These are phyloP conservation scores for Boloria euphrosyne DNA, from an alignment of 2,888 invertebrate genomes.

Conservation along the genomic window DNA sequence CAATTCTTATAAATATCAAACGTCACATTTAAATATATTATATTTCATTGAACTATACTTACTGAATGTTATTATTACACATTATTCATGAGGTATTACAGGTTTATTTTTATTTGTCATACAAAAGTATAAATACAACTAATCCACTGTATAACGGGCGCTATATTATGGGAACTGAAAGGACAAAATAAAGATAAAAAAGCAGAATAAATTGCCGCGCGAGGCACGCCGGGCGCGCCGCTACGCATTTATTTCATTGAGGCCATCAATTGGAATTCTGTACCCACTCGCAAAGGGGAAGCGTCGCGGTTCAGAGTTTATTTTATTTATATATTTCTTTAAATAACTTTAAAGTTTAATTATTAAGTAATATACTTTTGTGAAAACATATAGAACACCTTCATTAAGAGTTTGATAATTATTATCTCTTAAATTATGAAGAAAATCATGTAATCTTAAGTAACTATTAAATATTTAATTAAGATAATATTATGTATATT, in stretches of 20 bases:
- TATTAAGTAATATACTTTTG: neutral
- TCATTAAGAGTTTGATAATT: neutral
- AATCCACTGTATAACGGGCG: constrained; percentile 10
- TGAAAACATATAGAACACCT: neutral
- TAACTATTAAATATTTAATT: too few species aligned
- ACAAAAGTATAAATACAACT: constrained; percentile 5
- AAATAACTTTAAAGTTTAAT: too few species aligned
- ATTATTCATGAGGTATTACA: too few species aligned
- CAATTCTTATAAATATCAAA: too few species aligned
- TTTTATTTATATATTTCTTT: neutral
- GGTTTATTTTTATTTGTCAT: neutral
- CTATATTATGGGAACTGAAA: constrained; percentile 19
- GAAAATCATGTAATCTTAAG: too few species aligned
- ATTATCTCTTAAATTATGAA: too few species aligned
- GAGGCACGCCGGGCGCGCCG: constrained; percentile 42
- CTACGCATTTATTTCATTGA: constrained; percentile 61
- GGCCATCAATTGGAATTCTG: constrained; percentile 54
- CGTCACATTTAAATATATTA: too few species aligned
- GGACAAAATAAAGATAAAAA: constrained; percentile 44
- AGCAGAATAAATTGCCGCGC: constrained; percentile 54
- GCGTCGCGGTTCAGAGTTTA: constrained; percentile 27
- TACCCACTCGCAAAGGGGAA: constrained; percentile 21
- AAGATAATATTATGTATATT: neutral
- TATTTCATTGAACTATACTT: too few species aligned
- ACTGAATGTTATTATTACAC: too few species aligned